Evolutionary conservation across 2,888 invertebrate species (phyloP).

Genomic region (Polyploca ridens): DNA sequence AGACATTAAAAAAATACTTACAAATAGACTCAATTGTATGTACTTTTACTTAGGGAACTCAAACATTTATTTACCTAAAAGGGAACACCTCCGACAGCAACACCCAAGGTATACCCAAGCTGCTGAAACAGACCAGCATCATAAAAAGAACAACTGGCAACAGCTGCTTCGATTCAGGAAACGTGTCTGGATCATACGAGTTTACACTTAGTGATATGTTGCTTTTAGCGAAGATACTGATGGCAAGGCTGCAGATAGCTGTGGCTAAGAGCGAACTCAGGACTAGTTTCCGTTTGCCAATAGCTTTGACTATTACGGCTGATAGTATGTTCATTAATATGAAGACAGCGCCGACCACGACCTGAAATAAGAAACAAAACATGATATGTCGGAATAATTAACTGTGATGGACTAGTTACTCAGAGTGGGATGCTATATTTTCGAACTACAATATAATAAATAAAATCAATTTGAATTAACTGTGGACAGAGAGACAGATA

Average conservation of each 20-base stretch:
- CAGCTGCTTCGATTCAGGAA: conserved; percentile 65
- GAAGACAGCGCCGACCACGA: conserved; percentile 62
- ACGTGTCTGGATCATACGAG: conserved; percentile 68
- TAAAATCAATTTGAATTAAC: too few relatives aligned
- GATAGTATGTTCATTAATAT: conserved; percentile 68
- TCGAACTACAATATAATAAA: too few relatives aligned
- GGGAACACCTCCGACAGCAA: conserved; percentile 85
- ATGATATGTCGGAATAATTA: too few relatives aligned
- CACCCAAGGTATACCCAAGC: conserved; percentile 82
- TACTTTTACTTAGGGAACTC: not conserved
- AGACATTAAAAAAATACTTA: too few relatives aligned
- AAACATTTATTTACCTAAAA: conserved; percentile 67
- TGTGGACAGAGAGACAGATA: too few relatives aligned
- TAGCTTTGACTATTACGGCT: conserved; percentile 62
- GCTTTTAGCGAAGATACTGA: conserved; percentile 63
- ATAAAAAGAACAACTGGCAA: conserved; percentile 72
- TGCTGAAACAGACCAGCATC: conserved; percentile 64
- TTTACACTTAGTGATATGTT: conserved; percentile 57
- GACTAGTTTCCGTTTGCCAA: conserved; percentile 73
- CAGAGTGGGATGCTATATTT: too few relatives aligned
- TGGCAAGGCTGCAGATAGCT: conserved; percentile 55
- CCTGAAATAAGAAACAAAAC: conserved; percentile 51
- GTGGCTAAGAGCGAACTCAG: conserved; percentile 62
- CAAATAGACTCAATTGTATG: too few relatives aligned
- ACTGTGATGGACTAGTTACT: too few relatives aligned